Percentiles rank a stretch among this genome's conserved stretches.
Evolutionary conservation across 2,113 vertebrate genomes (phyloP).

Genomic region (Plecotus auritus): DNA sequence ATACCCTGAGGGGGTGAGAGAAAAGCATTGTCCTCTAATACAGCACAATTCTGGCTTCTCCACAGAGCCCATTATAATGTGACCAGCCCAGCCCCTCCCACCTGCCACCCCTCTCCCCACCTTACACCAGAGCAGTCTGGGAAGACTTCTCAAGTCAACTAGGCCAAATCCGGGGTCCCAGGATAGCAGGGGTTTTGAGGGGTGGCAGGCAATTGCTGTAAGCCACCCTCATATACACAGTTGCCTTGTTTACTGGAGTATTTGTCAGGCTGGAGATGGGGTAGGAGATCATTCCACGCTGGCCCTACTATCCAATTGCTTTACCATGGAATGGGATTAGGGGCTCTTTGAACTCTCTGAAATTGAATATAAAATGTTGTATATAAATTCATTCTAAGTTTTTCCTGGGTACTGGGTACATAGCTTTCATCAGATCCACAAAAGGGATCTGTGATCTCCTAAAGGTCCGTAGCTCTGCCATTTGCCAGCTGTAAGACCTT

Average conservation of each 20-base stretch:
- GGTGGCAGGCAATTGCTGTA: neutral
- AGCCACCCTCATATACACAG: neutral
- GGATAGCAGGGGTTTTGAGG: neutral
- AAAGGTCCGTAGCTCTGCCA: neutral
- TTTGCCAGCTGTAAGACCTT: neutral
- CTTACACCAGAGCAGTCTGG: neutral
- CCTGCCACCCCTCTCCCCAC: neutral
- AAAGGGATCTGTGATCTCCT: neutral
- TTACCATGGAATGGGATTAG: neutral
- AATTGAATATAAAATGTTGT: neutral
- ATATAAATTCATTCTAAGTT: neutral
- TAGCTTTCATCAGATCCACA: neutral
- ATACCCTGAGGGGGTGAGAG: conserved; percentile 60
- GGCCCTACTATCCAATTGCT: neutral
- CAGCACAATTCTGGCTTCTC: neutral
- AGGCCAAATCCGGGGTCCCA: neutral
- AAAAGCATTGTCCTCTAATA: conserved; percentile 10
- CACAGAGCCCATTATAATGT: neutral
- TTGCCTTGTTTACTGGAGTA: neutral
- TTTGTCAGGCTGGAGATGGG: neutral
- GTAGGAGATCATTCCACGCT: neutral
- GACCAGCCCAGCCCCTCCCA: neutral
- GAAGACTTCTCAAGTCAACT: neutral
- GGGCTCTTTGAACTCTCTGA: neutral
- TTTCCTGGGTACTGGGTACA: neutral